Evolutionary conservation across 2,113 vertebrate species (phyloP), one percentile per base, ranked within the genome.

Genomic region (Delphinapterus leucas): DNA sequence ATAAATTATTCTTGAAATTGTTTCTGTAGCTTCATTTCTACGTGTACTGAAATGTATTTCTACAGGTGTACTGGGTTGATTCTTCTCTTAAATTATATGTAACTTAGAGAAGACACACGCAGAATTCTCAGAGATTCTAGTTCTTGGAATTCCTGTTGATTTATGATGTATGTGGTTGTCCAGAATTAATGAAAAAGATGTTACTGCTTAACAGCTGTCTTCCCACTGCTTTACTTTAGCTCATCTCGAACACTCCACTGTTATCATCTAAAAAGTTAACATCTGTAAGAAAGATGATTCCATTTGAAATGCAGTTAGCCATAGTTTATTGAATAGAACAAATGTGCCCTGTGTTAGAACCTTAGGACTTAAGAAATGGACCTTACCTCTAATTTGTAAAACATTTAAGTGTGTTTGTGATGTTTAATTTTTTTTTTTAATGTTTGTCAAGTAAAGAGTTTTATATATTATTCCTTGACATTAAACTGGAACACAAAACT

Each of bases 71-170:
- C 20, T 21, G 60, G 91, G 58, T 93, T 84, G 89, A 77, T 95
- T 97, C 94, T 95, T 95, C 97, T 97, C 95, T 91, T 93, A 96
- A 96, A 91, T 97, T 97, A 97, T 99, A 98, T 97, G 86, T 94
- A 96, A 89, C 77, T 87, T 94, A 82, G 26, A 91, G 94, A 96
- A 58, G 7, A 93, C 85, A 77, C 38, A 95, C 94, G 92, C 94
- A 58, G 87, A 73, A 53, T 94, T 95, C 73, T 71, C 80, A 23
- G 87, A 88, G 74, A 41, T 96, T 82, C 84, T 85, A 77, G 85
- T 93, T 93, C 25, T 14, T 80, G 65, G 93, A 89, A 67, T 96
- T 97, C 60, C 95, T 83, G 63, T 95, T 84, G 93, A 83, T 95
- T 91, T 85, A 28, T 47, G 0, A 5, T 71, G 47, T 96, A 10